phyloP scores from a whole-genome alignment of 2,113 vertebrate genomes.

The Daboia siamensis region DNA sequence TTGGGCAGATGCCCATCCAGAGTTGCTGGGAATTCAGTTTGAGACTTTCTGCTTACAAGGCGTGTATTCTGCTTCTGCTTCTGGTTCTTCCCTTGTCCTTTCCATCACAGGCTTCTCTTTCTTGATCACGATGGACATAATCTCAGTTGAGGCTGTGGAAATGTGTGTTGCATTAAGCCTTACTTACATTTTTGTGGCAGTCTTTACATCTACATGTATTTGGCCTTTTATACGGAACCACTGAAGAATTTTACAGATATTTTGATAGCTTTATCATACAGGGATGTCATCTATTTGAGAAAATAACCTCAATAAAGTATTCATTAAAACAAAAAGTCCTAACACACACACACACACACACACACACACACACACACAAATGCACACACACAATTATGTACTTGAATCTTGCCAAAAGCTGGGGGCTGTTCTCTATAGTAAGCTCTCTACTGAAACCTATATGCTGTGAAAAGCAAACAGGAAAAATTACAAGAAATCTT shows the following conservation, averaged over 20 bases:
- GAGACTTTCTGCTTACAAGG: background rate
- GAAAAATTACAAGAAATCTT: constrained; percentile 36
- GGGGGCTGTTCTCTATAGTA: constrained; percentile 51
- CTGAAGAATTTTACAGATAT: constrained; percentile 31
- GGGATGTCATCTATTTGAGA: background rate
- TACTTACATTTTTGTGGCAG: constrained; percentile 46
- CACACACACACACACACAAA: background rate
- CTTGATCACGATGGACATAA: background rate
- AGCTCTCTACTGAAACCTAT: constrained; percentile 33
- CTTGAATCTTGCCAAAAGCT: constrained; percentile 32
- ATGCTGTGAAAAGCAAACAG: constrained; percentile 6
- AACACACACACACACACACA: constrained; percentile 21
- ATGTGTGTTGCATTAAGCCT: background rate
- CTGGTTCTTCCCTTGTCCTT: constrained; percentile 42
- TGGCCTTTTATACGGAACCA: constrained; percentile 5
- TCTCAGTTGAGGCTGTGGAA: background rate
- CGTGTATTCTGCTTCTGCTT: background rate
- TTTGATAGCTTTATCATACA: constrained; percentile 41
- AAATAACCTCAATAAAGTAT: background rate
- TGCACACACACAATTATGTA: constrained; percentile 9
- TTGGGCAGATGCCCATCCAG: background rate
- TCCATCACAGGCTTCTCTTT: constrained; percentile 43
- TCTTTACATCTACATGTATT: background rate
- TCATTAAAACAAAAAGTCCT: background rate
- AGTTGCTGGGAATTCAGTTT: background rate